Evolutionary conservation across 2,113 vertebrate species (phyloP).

Genomic region (Alexandromys fortis): DNA sequence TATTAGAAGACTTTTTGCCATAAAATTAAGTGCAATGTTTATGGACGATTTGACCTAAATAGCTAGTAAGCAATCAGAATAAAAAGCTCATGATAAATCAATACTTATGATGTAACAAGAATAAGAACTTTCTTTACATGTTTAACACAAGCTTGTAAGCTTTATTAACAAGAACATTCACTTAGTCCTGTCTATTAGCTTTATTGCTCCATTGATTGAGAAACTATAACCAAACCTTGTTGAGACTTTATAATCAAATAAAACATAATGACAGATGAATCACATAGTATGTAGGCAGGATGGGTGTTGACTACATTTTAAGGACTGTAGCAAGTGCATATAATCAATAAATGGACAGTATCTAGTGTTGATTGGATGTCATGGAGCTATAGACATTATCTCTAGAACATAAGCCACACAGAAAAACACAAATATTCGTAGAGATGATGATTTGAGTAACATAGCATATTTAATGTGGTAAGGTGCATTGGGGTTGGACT

Average conservation of each 20-base stretch:
- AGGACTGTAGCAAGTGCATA: background rate
- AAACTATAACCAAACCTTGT: constrained; percentile 63
- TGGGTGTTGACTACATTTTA: background rate
- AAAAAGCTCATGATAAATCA: constrained; percentile 53
- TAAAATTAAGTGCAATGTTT: constrained; percentile 35
- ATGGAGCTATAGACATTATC: background rate
- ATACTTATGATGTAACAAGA: constrained; percentile 52
- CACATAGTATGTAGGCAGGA: background rate
- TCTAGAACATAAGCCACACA: background rate
- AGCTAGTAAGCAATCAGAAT: constrained; percentile 39
- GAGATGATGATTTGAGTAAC: background rate
- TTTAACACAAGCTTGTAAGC: background rate
- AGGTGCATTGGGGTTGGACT: background rate
- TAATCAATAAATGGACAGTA: constrained; percentile 22
- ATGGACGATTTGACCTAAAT: constrained; percentile 44
- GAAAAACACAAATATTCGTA: background rate
- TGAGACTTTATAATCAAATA: constrained; percentile 63
- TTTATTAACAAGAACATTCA: constrained; percentile 63
- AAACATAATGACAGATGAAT: constrained; percentile 42
- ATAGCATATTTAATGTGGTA: constrained; percentile 22
- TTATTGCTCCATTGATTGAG: constrained; percentile 60
- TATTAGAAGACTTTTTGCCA: constrained; percentile 12
- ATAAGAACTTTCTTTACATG: background rate
- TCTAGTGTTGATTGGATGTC: background rate
- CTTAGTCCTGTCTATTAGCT: constrained; percentile 58